Evolutionary conservation across 1,140 invertebrate genomes (phyloP).

Genomic region (Aphaenogaster rudis): DNA sequence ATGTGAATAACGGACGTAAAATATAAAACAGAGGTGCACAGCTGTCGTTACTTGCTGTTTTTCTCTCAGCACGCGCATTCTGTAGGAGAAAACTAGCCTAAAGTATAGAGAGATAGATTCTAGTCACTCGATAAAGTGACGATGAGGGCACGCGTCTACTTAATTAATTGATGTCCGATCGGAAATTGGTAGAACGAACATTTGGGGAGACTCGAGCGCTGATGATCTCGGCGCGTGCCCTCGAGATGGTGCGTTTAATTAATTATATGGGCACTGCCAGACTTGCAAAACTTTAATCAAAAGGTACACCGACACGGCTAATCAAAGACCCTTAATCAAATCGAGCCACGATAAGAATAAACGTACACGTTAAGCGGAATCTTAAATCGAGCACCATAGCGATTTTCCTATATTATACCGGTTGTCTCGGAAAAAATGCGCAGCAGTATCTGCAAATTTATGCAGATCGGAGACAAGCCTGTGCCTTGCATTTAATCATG

Average conservation of each 20-base stretch:
- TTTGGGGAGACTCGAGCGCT: background rate
- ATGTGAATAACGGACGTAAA: background rate
- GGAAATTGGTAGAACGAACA: slow-evolving; percentile 3
- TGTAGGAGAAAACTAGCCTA: slow-evolving; percentile 4
- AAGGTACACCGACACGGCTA: slow-evolving; percentile 70
- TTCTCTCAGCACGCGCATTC: background rate
- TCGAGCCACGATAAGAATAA: slow-evolving; percentile 42
- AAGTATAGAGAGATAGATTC: slow-evolving; percentile 35
- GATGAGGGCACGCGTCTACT: slow-evolving; percentile 26
- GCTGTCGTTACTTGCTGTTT: slow-evolving; percentile 33
- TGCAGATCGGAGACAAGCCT: background rate
- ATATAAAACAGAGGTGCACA: background rate
- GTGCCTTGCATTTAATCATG: slow-evolving; percentile 27
- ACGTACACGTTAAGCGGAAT: slow-evolving; percentile 9
- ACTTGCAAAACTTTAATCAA: slow-evolving; percentile 77
- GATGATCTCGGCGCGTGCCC: slow-evolving; percentile 36
- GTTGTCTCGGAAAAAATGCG: slow-evolving; percentile 30
- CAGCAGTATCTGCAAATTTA: background rate
- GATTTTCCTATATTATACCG: slow-evolving; percentile 37
- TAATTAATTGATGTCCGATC: slow-evolving; percentile 36
- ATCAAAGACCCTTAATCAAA: slow-evolving; percentile 74
- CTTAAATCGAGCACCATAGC: background rate
- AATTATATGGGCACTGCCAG: slow-evolving; percentile 81
- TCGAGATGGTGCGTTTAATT: slow-evolving; percentile 65
- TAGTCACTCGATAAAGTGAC: slow-evolving; percentile 33